Conservation (phyloP, 1,140 invertebrate genomes). For the Platyscapa corneri region DNA sequence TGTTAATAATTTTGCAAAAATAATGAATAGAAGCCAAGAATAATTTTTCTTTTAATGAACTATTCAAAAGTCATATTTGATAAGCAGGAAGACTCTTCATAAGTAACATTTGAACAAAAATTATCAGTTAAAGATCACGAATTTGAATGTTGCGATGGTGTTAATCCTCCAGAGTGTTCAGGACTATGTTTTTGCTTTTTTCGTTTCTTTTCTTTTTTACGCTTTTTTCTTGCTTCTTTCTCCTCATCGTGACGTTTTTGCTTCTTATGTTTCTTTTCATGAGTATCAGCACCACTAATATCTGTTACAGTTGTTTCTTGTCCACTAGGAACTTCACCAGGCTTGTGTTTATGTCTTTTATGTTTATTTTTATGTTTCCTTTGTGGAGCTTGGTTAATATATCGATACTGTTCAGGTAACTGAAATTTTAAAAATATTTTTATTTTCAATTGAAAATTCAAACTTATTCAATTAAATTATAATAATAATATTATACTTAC, state of each 20-base stretch:
- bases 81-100: constrained; percentile 46
- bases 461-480: background rate
- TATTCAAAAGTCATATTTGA: constrained; percentile 46
- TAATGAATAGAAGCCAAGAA: constrained; percentile 18
- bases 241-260: constrained; percentile 95
- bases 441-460: constrained; percentile 13
- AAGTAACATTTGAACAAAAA: constrained; percentile 49
- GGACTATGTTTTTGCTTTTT: constrained; percentile 96
- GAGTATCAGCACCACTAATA: constrained; percentile 83
- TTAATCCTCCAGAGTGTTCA: constrained; percentile 84
- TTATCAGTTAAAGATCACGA: constrained; percentile 71
- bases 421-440: constrained; percentile 68
- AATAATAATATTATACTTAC: constrained; percentile 76
- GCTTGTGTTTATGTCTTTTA: constrained; percentile 96
- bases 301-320: constrained; percentile 80
- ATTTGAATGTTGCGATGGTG: constrained; percentile 82
- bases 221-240: constrained; percentile 91
- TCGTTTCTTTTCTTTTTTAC: constrained; percentile 96
- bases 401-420: constrained; percentile 96
- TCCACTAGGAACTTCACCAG: constrained; percentile 81
- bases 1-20: constrained; percentile 2
- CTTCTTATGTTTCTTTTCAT: constrained; percentile 97
- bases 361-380: constrained; percentile 96
- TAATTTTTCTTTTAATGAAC: constrained; percentile 23
- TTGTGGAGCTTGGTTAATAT: constrained; percentile 91